Evolutionary conservation across 2,797 vertebrate genomes (phyloP), one percentile per base, ranked within the genome.

Genomic region (Enteromius unitaeniatus): DNA sequence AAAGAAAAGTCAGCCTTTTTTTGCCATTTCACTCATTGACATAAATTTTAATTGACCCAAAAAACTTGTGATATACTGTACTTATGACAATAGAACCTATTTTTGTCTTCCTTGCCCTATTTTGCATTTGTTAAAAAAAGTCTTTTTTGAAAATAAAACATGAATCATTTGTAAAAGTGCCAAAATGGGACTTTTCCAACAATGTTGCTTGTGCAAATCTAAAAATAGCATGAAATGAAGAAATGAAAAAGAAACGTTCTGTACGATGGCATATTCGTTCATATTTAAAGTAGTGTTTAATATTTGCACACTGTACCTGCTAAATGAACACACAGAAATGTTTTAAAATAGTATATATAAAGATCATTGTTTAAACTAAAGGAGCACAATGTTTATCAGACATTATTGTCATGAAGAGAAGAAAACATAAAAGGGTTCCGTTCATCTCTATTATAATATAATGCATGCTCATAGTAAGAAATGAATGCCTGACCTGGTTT

Each of bases 401-500:
- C 3, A 74, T n/a, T 53, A n/a, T n/a, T 64, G 14, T 64, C 60
- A 31, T 3, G 13, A 64, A 64, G 60, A 15, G 14, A 31, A 9
- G 3, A 31, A 17, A 17, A 13, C 10, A 13, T 13, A 8, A 8
- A 17, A 31, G 60, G 72, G 28, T 53, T 53, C 28, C 9, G 15
- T n/a, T 53, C 3, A 68, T 23, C 62, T 64, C 14, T n/a, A 21
- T 62, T 21, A 77, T 21, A 74, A 64, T 40, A 19, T 34, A n/a
- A 65, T 17, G 47, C 6, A n/a, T 9, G 6, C 19, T 55, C 58
- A 42, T 26, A 26, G 49, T 53, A 47, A 17, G 37, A 67, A 11
- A 70, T 68, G 37, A 53, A 68, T 15, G 17, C 31, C 34, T 67
- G 13, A 93, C 94, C 88, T 97, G 96, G 89, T 91, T 0, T 94